Evolutionary conservation across 2,113 vertebrate genomes (phyloP), one percentile per base, ranked within the genome.

Genomic region (Rhineura floridana): DNA sequence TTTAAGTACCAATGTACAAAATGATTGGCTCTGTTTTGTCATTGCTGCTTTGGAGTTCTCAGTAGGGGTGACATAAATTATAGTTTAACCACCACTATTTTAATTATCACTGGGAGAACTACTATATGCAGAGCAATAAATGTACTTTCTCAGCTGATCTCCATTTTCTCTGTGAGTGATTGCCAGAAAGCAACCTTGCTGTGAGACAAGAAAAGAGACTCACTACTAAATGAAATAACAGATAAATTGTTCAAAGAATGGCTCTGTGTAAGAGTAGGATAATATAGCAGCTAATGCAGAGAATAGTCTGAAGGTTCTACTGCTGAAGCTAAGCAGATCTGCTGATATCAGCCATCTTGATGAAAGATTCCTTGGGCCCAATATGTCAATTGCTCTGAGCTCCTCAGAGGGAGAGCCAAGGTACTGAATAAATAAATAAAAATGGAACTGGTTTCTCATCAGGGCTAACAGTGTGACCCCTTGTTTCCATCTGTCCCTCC

Each of bases 61-160:
- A 93, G 93, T 88, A 81, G 90, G 50, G 30, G 85, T 88, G 88
- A 62, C 89, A 73, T 48, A 89, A 85, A 87, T 83, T 91, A n/a
- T 81, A 92, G 81, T 86, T 92, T 89, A 94, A 77, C 85, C 94
- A 91, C 84, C 90, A 89, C 91, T 33, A 15, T 63, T 90, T 76
- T 80, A 86, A 84, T 88, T n/a, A 21, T 77, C 81, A 44, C 88
- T 50, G 78, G 93, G 92, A 93, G 84, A 88, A 92, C 92, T 86
- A 88, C 59, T 92, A 63, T 92, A 55, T 84, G 81, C 5, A 0
- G 46, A 78, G 73, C 73, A 82, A 78, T 83, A 89, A 93, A 84
- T 81, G 70, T 70, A 67, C 84, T 81, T 87, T 50, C 44, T 75
- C 65, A 80, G 67, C 87, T 69, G 83, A 88, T 87, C 90, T 92